Evolutionary conservation across 2,113 vertebrate genomes (phyloP), one percentile per base, ranked within the genome.

Genomic region (Pipa parva): DNA sequence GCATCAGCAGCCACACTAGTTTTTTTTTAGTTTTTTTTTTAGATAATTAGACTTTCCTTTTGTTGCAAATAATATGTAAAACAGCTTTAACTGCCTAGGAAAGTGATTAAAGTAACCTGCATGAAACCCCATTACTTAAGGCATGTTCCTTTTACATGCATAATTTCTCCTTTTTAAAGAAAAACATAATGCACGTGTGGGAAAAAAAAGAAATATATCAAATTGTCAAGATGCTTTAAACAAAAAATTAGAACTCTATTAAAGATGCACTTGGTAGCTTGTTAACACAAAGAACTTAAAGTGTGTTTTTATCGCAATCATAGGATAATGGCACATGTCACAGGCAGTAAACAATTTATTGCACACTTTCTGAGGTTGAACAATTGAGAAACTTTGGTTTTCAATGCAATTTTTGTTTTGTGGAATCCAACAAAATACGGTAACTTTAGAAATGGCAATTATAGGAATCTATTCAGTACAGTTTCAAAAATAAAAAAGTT

Each of bases 101-200:
- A 88, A 77, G 81, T 96, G 93, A 95, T 98, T 97, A 97, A 95
- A 95, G 91, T 89, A 87, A 88, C 90, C 93, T 96, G 88, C 87
- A 90, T 89, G 89, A 86, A 89, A 88, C 88, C 88, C 89, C 91
- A 94, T 95, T 95, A 97, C 93, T 89, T 89, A 90, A 87, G 89
- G 92, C 93, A 89, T 86, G 88, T 93, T 69, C 91, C 87, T 84
- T 85, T 91, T 81, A 87, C 84, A 91, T 89, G 87, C 86, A 89
- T 91, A 91, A 91, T 90, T 91, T 90, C 79, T 84, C 86, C 87
- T 87, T 90, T 90, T n/a, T 89, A 87, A 89, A 89, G 84, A 85
- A 60, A 89, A 91, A 90, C 85, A 90, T 90, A 91, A 91, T 89
- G 85, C 89, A 90, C 84, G 87, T 86, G 87, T 89, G n/a, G n/a